These are phyloP conservation scores for Strigops habroptila DNA, from an alignment of 2,113 vertebrate species.

Conservation along the genomic window DNA sequence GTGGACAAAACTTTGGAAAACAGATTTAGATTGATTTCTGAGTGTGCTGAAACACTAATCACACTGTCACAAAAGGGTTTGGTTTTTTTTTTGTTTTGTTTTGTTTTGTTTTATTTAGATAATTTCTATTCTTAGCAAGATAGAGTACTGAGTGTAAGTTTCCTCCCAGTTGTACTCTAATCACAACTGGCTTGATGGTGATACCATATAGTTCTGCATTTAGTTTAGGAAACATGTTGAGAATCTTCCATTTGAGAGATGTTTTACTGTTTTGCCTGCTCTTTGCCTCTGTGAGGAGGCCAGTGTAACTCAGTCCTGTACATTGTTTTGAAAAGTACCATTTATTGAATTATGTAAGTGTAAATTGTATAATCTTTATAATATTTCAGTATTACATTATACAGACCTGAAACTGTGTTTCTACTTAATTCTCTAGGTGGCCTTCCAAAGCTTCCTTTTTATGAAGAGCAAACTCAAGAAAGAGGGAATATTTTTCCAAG, in stretches of 20 bases:
- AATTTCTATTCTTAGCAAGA: neutral
- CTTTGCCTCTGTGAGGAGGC: neutral
- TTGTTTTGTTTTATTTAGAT: neutral
- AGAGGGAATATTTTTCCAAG: slow-evolving; percentile 68
- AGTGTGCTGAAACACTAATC: accelerated
- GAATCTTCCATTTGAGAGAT: neutral
- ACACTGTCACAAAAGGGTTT: neutral
- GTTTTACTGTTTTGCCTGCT: neutral
- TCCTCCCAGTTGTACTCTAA: neutral
- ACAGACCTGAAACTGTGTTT: neutral
- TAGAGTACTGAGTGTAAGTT: neutral
- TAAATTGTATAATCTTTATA: slow-evolving; percentile 33
- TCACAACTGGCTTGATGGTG: neutral
- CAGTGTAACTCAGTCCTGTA: neutral
- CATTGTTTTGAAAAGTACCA: neutral
- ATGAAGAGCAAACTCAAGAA: slow-evolving; percentile 63
- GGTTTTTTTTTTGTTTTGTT: neutral
- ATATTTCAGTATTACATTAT: neutral
- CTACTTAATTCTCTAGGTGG: slow-evolving; percentile 57
- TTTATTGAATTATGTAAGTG: slow-evolving; percentile 27
- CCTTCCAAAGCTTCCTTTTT: slow-evolving; percentile 53
- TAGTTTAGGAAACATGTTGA: neutral
- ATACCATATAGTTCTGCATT: neutral
- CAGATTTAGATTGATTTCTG: neutral
- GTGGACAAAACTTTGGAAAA: neutral